These are phyloP conservation scores for Istiophorus platypterus DNA, from an alignment of 2,113 vertebrate genomes.

Conservation along the genomic window DNA sequence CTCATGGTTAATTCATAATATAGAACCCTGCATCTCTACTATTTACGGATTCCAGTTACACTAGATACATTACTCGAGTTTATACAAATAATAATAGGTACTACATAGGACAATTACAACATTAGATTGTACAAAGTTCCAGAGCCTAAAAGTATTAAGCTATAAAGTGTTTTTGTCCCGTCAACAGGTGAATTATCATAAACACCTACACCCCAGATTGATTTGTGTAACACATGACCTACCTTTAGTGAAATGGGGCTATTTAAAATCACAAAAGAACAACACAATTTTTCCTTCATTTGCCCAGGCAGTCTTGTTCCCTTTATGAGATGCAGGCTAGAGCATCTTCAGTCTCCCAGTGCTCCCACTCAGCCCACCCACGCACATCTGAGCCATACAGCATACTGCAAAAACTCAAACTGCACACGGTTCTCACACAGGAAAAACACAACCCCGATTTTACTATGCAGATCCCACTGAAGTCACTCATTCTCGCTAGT, in stretches of 20 bases:
- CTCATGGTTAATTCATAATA: constrained; percentile 48
- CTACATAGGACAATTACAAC: neutral
- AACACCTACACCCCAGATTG: neutral
- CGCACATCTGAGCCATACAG: constrained; percentile 76
- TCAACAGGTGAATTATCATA: constrained; percentile 2
- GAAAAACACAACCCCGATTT: constrained; percentile 60
- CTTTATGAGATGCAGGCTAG: constrained; percentile 71
- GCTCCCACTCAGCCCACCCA: constrained; percentile 81
- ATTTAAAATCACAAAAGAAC: constrained; percentile 35
- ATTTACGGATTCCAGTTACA: constrained; percentile 19
- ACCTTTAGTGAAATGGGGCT: constrained; percentile 38
- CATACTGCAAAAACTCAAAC: constrained; percentile 65
- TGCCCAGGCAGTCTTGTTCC: constrained; percentile 65
- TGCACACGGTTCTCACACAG: constrained; percentile 66
- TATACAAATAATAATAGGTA: neutral
- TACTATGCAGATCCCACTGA: constrained; percentile 49
- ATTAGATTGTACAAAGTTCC: neutral
- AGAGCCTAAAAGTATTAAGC: neutral
- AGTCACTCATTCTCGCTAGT: constrained; percentile 46
- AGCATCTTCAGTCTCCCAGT: constrained; percentile 76
- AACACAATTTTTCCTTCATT: constrained; percentile 40
- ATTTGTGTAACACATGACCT: constrained; percentile 14
- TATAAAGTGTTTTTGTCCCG: neutral
- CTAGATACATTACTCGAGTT: neutral
- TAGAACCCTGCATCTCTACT: constrained; percentile 17